phyloP scores from a whole-genome alignment of 2,888 invertebrate genomes.

The Orchesellides sinensis region DNA sequence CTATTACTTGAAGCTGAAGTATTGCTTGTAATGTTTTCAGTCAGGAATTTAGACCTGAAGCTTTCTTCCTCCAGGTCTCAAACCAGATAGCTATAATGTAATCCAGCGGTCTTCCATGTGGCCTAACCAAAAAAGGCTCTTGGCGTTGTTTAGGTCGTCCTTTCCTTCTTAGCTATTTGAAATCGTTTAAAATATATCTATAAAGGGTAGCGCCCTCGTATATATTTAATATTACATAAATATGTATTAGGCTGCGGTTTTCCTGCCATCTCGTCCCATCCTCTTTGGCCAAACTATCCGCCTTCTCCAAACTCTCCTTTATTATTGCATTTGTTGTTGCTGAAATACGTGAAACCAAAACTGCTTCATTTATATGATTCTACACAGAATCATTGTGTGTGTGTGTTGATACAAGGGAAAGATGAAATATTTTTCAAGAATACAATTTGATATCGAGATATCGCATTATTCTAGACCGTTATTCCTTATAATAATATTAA shows the following conservation, averaged over 20 bases:
- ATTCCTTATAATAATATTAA: too few species aligned
- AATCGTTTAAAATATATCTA: background rate
- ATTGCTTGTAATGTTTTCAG: too few species aligned
- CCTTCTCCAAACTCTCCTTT: background rate
- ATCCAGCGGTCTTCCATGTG: conserved; percentile 27
- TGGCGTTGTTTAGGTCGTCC: conserved; percentile 6
- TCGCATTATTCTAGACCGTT: too few species aligned
- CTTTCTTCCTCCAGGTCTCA: conserved; percentile 1
- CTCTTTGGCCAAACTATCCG: conserved; percentile 1
- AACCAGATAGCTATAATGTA: background rate
- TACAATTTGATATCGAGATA: background rate
- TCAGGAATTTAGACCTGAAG: background rate
- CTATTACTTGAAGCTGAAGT: too few species aligned
- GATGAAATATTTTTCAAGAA: background rate
- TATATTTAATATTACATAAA: background rate
- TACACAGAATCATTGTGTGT: background rate
- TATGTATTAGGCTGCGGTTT: background rate
- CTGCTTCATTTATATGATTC: conserved; percentile 16
- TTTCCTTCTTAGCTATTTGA: background rate
- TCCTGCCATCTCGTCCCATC: conserved; percentile 10
- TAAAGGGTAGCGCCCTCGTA: background rate
- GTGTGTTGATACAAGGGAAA: conserved; percentile 4
- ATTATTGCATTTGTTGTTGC: conserved; percentile 2
- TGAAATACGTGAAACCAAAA: conserved; percentile 3
- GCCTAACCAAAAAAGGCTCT: conserved; percentile 18